phyloP scores from a whole-genome alignment of 2,888 invertebrate genomes.

The Orthosia cruda region DNA sequence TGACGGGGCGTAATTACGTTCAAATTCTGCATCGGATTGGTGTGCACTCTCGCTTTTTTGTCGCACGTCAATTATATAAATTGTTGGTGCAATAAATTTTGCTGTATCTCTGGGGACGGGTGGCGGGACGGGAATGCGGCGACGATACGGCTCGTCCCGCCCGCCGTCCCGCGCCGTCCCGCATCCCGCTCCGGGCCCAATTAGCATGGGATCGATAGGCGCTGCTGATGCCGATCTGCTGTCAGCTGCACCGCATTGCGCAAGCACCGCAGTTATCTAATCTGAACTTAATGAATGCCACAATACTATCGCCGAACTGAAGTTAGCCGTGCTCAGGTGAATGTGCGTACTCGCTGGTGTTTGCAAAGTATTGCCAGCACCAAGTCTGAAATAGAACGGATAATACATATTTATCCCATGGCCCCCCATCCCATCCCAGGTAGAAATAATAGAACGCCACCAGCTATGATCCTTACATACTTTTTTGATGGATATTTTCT shows the following conservation, averaged over 20 bases:
- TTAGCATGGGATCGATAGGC: slow-evolving; percentile 91
- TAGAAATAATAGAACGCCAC: too few relatives aligned
- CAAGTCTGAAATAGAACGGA: neutral
- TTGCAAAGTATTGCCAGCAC: neutral
- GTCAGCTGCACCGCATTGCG: slow-evolving; percentile 87
- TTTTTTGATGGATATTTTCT: too few relatives aligned
- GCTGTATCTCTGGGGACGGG: slow-evolving; percentile 89
- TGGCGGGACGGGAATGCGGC: slow-evolving; percentile 84
- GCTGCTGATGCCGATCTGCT: slow-evolving; percentile 88
- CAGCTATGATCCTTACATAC: too few relatives aligned
- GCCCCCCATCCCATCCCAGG: too few relatives aligned
- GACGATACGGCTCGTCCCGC: slow-evolving; percentile 82
- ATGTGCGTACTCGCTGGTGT: slow-evolving; percentile 17
- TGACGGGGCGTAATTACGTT: slow-evolving; percentile 87
- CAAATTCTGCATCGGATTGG: slow-evolving; percentile 85
- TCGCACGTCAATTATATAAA: slow-evolving; percentile 91
- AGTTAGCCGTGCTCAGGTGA: slow-evolving; percentile 50
- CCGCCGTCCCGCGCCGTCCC: slow-evolving; percentile 69
- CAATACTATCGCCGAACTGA: slow-evolving; percentile 80
- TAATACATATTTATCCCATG: too few relatives aligned
- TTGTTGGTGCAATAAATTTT: slow-evolving; percentile 91
- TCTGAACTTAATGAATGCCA: slow-evolving; percentile 88
- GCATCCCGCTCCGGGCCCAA: slow-evolving; percentile 83
- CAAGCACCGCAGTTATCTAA: slow-evolving; percentile 86
- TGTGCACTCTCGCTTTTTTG: slow-evolving; percentile 90